These are phyloP conservation scores for Periophthalmus modestus DNA, from an alignment of 2,113 vertebrate species.

Conservation along the genomic window DNA sequence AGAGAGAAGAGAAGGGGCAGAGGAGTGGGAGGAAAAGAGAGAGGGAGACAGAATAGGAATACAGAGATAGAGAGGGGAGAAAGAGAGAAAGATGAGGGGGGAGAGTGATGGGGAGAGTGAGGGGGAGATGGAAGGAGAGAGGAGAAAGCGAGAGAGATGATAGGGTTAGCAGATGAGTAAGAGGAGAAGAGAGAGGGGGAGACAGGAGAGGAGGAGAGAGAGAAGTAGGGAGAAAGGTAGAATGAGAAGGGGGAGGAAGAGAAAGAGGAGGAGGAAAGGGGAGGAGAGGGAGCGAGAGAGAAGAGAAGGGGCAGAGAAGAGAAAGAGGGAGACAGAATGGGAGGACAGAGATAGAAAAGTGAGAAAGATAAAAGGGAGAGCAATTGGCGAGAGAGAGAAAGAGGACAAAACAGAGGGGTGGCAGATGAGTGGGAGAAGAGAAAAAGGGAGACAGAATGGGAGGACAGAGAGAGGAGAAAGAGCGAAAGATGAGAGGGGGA, in stretches of 20 bases:
- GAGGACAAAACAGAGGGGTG: too few species aligned
- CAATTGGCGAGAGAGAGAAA: too few species aligned
- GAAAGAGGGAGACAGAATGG: not conserved
- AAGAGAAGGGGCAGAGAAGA: not conserved
- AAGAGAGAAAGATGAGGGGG: too few species aligned
- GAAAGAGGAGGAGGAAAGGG: not conserved
- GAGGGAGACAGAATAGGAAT: not conserved
- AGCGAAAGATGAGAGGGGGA: not conserved
- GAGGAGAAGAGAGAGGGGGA: constrained; percentile 20
- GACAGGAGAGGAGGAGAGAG: constrained; percentile 26
- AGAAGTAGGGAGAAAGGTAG: not conserved
- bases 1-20: too few species aligned
- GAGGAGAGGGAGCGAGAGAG: not conserved
- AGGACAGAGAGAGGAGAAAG: not conserved
- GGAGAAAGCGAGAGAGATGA: too few species aligned
- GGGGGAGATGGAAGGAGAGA: constrained; percentile 24
- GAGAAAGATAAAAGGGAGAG: not conserved
- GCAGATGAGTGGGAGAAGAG: not conserved
- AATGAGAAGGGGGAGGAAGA: too few species aligned
- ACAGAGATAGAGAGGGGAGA: constrained; percentile 12
- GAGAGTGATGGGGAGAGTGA: constrained; percentile 9
- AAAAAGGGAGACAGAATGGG: not conserved
- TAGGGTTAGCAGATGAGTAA: too few species aligned
- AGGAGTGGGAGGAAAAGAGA: too few species aligned
- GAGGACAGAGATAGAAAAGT: not conserved